Base-by-base conservation (phyloP, 2,113 vertebrate genomes). In the Stegastes partitus region DNA sequence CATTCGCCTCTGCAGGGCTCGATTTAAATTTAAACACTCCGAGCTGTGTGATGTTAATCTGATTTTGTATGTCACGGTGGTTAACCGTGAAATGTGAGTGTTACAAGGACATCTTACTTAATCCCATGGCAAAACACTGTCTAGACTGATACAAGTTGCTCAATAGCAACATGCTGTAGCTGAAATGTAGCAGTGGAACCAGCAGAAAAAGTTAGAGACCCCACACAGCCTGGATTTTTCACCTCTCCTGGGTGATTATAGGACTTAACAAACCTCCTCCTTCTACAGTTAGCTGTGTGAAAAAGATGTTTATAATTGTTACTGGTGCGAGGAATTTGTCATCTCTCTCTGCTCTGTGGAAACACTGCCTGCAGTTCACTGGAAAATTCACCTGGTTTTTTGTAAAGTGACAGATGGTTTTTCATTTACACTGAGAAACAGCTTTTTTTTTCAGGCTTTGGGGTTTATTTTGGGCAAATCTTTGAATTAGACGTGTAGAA, bases 51-150 rank as follows among this genome's bases (percentile, higher is more conserved):
- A 28, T 72, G 55, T 45, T 26, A 73, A 63, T 76, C 26, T 0
- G 22, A 70, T 75, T 67, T 49, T 44, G 18, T 58, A 21, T 73
- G 51, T 82, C 50, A 78, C 19, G 47, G 42, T 51, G 18, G 19
- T 53, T 62, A 68, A 8, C 4, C 9, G 9, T 59, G 37, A 77
- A 68, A 82, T 53, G 45, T 54, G 56, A 83, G 31, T 34, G 42
- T 31, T 70, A 68, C 19, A 56, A 62, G 44, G 58, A 66, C 50
- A 19, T 70, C 4, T n/a, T 37, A 21, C 54, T 76, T 72, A 77
- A 68, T 74, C 62, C 71, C 37, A 23, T 81, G 68, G 89, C 55
- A 28, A 85, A 87, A 78, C 1, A 11, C 4, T 74, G 73, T 84
- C 74, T 84, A 64, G 83, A 72, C 81, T 44, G 23, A 47, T 53